Conservation (phyloP, 2,797 vertebrate species). For the Notolabrus celidotus region DNA sequence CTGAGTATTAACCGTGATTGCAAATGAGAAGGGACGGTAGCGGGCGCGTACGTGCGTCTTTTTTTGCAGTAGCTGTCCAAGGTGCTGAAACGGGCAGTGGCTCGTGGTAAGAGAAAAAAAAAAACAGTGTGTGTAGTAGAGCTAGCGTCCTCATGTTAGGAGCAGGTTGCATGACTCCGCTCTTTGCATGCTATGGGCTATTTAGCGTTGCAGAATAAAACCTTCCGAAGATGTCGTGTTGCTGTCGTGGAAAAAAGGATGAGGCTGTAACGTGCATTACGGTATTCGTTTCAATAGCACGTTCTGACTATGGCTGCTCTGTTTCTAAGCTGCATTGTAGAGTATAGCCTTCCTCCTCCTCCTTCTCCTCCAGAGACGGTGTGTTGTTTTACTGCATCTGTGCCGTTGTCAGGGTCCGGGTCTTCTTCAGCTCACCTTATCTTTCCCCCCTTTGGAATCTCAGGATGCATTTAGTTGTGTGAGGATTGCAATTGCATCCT, state of each 20-base stretch:
- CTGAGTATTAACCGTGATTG: conserved; percentile 46
- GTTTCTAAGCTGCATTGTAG: conserved; percentile 66
- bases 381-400: conserved; percentile 66
- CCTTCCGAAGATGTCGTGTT: conserved; percentile 63
- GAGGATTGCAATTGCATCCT: conserved; percentile 3
- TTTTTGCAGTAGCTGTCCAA: conserved; percentile 65
- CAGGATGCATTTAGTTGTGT: conserved; percentile 18
- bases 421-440: conserved; percentile 47
- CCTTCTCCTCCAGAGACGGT: conserved; percentile 65
- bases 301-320: conserved; percentile 51
- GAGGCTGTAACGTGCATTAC: conserved; percentile 53
- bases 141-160: conserved; percentile 56
- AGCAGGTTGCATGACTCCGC: conserved; percentile 72
- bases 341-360: conserved; percentile 56
- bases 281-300: conserved; percentile 35
- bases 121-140: conserved; percentile 15
- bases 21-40: conserved; percentile 1
- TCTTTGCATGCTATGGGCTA: conserved; percentile 64
- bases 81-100: conserved; percentile 65
- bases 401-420: conserved; percentile 50
- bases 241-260: conserved; percentile 54
- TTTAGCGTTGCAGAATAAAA: conserved; percentile 68
- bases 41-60: conserved; percentile 44
- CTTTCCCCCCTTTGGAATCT: conserved; percentile 22
- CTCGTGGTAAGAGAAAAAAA: conserved; percentile 25